Base-by-base conservation (phyloP, 1,140 invertebrate genomes). In the Schlechtendalia chinensis region DNA sequence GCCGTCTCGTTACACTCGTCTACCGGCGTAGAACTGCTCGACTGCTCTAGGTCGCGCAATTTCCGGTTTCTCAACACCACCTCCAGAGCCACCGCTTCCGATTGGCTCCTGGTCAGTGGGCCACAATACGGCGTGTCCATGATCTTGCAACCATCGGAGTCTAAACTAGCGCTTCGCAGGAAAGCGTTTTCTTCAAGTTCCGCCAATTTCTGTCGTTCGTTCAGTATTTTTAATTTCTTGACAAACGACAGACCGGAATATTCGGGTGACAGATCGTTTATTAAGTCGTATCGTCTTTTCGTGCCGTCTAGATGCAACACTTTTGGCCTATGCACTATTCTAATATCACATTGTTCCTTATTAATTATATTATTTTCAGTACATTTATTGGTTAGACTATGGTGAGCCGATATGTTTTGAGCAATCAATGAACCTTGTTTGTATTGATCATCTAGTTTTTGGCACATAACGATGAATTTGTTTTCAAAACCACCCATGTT, bases 181-280 rank as follows among this genome's bases (percentile, higher is more conserved):
- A 90, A 89, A 1, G 92, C 89, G 4, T 90, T 91, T 83, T 89
- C 90, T 84, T 94, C 92, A 39, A 94, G 85, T 84, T 94, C 92
- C 22, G 92, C 93, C 53, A 95, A 85, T 86, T 94, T 95, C 85
- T 95, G 93, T 19, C 93, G 88, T 86, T 95, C 93, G 84, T 95
- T 94, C 19, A 95, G 86, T 79, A 95, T 94, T 87, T 95, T 94
- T 56, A 95, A 85, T 82, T 94, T 93, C 86, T 95, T 95, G 2
- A 95, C 93, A 84, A 95, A 95, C 0, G 94, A 93, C 67, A 95
- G 84, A n/a, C 92, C 91, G 45, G 92, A 91, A 83, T 94, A 95
- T 84, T 95, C 93, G 0, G 93, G 93, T n/a, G 93, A 94, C 17
- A 95, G 85, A 85, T 95, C 93, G 83, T 94, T 93, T 6, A 95